phyloP scores from a whole-genome alignment of 1,140 invertebrate species.

The Nomia melanderi region DNA sequence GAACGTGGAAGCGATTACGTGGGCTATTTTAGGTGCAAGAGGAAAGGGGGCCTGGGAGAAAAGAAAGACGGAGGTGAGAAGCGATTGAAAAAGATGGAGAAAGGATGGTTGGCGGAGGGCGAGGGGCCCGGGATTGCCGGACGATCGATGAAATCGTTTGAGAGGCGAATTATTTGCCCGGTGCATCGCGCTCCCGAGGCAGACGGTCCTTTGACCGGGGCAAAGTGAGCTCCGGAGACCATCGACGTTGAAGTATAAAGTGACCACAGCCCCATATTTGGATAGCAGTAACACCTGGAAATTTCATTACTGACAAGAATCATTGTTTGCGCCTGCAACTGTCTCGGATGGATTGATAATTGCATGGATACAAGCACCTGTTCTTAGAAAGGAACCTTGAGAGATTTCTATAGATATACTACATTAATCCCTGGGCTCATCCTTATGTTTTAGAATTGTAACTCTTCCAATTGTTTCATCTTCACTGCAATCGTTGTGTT shows the following conservation, averaged over 20 bases:
- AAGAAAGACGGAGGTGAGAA: conserved; percentile 15
- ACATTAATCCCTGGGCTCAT: no score
- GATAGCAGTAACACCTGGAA: conserved; percentile 13
- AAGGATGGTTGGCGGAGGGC: background rate
- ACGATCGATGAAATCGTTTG: conserved; percentile 46
- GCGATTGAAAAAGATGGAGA: conserved; percentile 44
- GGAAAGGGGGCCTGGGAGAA: no score
- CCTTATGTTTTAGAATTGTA: no score
- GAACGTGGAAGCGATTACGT: conserved; percentile 47
- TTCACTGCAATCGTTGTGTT: no score
- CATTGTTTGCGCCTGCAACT: background rate
- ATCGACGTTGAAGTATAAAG: conserved; percentile 36
- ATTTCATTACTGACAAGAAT: conserved; percentile 19
- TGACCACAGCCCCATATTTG: conserved; percentile 15
- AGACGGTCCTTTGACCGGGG: conserved; percentile 29
- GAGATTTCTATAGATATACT: no score
- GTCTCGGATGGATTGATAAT: background rate
- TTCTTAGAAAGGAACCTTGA: no score
- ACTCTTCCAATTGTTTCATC: no score
- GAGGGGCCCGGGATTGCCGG: background rate
- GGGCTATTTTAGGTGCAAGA: conserved; percentile 13
- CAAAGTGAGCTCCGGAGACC: conserved; percentile 29
- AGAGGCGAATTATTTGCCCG: conserved; percentile 43
- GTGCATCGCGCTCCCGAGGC: conserved; percentile 25
- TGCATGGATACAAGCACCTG: background rate